Conservation (phyloP, 2,113 vertebrate species). For the Lepisosteus osseus region DNA sequence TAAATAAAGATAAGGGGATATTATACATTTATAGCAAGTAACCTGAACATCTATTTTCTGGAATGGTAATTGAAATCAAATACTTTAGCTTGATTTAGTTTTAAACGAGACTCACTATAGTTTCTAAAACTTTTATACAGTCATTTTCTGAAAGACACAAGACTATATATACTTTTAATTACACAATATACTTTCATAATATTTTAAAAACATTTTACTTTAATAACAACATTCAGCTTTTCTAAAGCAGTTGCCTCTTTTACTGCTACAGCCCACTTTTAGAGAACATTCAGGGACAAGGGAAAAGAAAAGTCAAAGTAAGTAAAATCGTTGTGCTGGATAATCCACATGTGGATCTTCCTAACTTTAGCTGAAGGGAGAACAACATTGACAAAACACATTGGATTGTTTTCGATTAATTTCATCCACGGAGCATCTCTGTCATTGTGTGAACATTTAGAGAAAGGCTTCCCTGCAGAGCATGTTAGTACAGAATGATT, state of each 20-base stretch:
- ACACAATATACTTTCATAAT: too few relatives aligned
- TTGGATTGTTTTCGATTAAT: slow-evolving; percentile 54
- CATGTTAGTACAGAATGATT: slow-evolving; percentile 61
- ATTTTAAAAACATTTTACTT: too few relatives aligned
- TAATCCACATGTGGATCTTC: slow-evolving; percentile 50
- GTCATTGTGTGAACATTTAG: slow-evolving; percentile 45
- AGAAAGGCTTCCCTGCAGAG: slow-evolving; percentile 50
- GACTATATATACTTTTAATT: too few relatives aligned
- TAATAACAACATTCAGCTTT: too few relatives aligned
- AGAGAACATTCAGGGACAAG: background rate
- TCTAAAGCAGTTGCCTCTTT: too few relatives aligned
- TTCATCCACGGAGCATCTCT: slow-evolving; percentile 50
- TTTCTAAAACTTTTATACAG: too few relatives aligned
- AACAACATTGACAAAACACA: slow-evolving; percentile 30
- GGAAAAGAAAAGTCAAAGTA: background rate
- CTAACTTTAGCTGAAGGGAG: slow-evolving; percentile 50
- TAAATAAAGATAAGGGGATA: background rate
- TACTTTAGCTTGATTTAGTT: too few relatives aligned
- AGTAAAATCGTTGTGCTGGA: slow-evolving; percentile 37
- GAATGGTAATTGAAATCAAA: too few relatives aligned
- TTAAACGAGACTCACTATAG: too few relatives aligned
- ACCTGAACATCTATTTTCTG: too few relatives aligned
- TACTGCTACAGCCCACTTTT: too few relatives aligned
- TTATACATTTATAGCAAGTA: background rate
- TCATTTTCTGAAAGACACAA: too few relatives aligned